Percentiles rank a stretch among this genome's conserved stretches.
Conservation (phyloP, 2,113 vertebrate species). For the Echinops telfairi region DNA sequence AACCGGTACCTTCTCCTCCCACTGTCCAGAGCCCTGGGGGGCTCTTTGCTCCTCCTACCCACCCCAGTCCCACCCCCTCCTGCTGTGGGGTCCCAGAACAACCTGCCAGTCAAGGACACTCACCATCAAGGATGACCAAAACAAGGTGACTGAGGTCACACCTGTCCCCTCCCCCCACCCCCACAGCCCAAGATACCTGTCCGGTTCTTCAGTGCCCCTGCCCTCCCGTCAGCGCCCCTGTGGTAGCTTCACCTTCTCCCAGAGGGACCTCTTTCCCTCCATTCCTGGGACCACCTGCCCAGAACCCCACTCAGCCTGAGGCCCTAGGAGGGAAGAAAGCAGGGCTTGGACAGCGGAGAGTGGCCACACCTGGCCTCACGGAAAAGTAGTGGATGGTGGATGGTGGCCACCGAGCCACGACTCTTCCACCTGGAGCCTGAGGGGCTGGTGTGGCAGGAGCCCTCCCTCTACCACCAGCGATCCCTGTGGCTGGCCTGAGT, state of each 20-base stretch:
- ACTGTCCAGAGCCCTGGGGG: background rate
- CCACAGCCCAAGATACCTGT: background rate
- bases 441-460: background rate
- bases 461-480: background rate
- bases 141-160: background rate
- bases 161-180: background rate
- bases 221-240: background rate
- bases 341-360: background rate
- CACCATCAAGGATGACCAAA: constrained; percentile 26
- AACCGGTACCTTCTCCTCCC: background rate
- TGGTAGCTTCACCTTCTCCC: background rate
- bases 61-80: background rate
- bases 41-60: background rate
- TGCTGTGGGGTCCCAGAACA: background rate
- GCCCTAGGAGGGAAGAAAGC: background rate
- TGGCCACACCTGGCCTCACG: background rate
- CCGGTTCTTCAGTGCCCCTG: background rate
- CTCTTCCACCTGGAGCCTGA: background rate
- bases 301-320: background rate
- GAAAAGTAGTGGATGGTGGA: no score
- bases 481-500: background rate
- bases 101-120: background rate
- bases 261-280: no score
- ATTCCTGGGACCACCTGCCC: background rate
- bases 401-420: background rate